Percentiles rank a stretch among this genome's conserved stretches.
Conservation (phyloP, 2,888 invertebrate species). For the Slavum lentiscoides region DNA sequence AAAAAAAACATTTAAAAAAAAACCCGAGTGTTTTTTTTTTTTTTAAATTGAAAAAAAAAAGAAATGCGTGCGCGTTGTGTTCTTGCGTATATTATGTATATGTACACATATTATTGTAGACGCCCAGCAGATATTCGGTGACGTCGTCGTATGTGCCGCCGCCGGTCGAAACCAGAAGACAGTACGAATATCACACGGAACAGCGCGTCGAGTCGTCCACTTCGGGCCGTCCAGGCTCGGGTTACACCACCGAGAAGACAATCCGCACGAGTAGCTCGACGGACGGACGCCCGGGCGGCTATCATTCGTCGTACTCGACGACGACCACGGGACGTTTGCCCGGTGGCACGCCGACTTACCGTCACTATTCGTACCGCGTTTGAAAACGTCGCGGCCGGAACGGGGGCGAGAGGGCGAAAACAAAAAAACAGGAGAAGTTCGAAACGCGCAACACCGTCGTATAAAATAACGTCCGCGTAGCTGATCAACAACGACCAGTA, state of each 20-base stretch:
- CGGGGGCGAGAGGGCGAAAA: neutral
- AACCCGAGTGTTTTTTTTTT: neutral
- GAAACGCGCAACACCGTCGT: too few relatives aligned
- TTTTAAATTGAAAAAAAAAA: too few relatives aligned
- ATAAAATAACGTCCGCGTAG: too few relatives aligned
- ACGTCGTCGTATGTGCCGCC: constrained; percentile 75
- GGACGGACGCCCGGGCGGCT: constrained; percentile 76
- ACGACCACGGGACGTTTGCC: constrained; percentile 79
- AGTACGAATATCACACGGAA: constrained; percentile 64
- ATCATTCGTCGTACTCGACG: constrained; percentile 77
- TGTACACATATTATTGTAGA: constrained; percentile 62
- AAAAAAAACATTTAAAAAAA: constrained; percentile 4
- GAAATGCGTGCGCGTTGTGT: constrained; percentile 43
- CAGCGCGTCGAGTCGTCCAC: constrained; percentile 71
- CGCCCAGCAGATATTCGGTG: constrained; percentile 76
- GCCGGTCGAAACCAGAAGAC: constrained; percentile 74
- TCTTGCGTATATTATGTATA: neutral
- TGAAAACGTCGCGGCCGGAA: constrained; percentile 61
- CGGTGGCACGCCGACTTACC: constrained; percentile 74
- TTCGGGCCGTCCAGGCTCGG: constrained; percentile 69
- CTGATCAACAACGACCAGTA: too few relatives aligned
- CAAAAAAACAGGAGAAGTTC: too few relatives aligned
- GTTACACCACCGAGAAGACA: constrained; percentile 75
- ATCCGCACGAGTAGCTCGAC: constrained; percentile 62
- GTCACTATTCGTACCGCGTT: constrained; percentile 85